phyloP scores from a whole-genome alignment of 2,113 vertebrate genomes.

The Scopus umbretta region DNA sequence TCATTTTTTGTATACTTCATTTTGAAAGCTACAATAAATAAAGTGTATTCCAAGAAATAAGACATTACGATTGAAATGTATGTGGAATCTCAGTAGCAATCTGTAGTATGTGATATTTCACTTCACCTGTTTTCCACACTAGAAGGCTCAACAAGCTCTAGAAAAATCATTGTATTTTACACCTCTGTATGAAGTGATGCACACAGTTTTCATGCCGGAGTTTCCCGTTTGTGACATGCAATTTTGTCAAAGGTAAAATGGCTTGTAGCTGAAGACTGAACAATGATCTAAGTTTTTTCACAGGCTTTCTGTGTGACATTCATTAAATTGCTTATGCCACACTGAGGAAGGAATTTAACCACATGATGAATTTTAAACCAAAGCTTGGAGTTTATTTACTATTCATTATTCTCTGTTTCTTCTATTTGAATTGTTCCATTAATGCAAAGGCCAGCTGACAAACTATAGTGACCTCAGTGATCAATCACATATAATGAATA shows the following conservation, averaged over 20 bases:
- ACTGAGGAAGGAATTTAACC: neutral
- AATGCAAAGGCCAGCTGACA: neutral
- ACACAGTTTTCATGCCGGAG: neutral
- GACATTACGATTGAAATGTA: neutral
- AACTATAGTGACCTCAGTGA: neutral
- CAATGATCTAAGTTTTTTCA: neutral
- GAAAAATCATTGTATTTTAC: neutral
- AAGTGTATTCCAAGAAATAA: neutral
- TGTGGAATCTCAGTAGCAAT: neutral
- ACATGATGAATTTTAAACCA: neutral
- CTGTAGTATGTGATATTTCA: neutral
- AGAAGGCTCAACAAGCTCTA: neutral
- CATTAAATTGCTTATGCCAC: neutral
- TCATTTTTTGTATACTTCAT: neutral
- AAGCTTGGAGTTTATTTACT: neutral
- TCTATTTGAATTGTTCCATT: neutral
- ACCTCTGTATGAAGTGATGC: neutral
- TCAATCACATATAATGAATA: neutral
- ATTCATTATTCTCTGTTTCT: constrained; percentile 1
- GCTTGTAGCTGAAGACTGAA: neutral
- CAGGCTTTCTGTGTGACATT: neutral
- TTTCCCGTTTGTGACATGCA: neutral
- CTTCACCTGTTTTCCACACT: neutral
- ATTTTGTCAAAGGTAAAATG: neutral
- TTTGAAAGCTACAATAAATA: neutral